Base-by-base conservation (phyloP, 23 tunicate species). In the Styela plicata region DNA sequence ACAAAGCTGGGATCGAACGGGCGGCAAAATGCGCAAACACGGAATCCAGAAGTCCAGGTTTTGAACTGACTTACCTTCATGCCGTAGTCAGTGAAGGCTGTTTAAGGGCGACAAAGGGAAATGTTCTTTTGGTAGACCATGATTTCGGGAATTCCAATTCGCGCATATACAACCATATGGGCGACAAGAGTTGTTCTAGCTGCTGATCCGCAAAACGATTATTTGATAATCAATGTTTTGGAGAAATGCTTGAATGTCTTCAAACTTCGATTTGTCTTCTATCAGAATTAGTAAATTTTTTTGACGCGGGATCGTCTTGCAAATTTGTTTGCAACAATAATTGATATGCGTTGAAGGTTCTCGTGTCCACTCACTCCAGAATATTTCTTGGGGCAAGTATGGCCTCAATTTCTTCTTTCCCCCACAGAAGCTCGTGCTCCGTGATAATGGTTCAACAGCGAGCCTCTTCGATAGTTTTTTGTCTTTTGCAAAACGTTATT, bases 191-290 rank as follows among this genome's bases (percentile, higher is more conserved):
- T 5, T 17, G 5, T 66, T n/a, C 71, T 17, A 26, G 31, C 71
- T 7, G 71, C 71, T 10, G 30, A 25, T 66, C 71, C 71, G 17
- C 71, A 66, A 66, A 66, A 66, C 71, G 17, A n/a, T n/a, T 66
- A 10, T 5, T 28, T 10, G 31, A 25, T 28, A n/a, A 66, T 28
- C 31, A 17, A 26, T 7, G 7, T 26, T 66, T 66, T 66, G 10
- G 71, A 66, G 17, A 25, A 28, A 25, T 26, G n/a, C 30, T 26
- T 10, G 30, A 26, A 25, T 66, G 7, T 3, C 17, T 17, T 66
- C 71, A 10, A 66, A n/a, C n/a, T 17, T 66, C 71, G 7, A 25
- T 28, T 26, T 25, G 31, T 26, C 5, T n/a, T 17, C 71, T 7
- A 10, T 66, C 17, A 10, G 30, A 26, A 66, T 17, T 5, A 66